Evolutionary conservation across 1,140 invertebrate genomes (phyloP).

Genomic region (Lerema accius): DNA sequence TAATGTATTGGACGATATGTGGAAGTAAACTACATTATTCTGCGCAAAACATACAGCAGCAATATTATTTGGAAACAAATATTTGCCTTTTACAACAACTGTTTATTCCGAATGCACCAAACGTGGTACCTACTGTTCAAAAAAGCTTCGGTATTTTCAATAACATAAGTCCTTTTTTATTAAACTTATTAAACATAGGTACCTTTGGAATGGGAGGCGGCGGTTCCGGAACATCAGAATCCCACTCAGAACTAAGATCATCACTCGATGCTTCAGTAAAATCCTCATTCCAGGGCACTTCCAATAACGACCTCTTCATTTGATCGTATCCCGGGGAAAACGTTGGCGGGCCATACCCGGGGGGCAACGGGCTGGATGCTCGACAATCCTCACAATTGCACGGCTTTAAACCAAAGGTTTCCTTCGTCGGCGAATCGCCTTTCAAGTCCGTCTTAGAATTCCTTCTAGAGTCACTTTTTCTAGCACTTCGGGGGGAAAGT

Average conservation of each 20-base stretch:
- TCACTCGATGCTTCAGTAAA: constrained; percentile 93
- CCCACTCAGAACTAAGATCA: constrained; percentile 95
- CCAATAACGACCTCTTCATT: constrained; percentile 89
- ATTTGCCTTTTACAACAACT: no score
- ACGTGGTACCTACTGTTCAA: no score
- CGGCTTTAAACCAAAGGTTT: constrained; percentile 68
- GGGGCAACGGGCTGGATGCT: constrained; percentile 70
- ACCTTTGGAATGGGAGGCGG: constrained; percentile 70
- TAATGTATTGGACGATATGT: no score
- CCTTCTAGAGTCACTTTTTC: constrained; percentile 62
- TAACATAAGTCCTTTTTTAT: no score
- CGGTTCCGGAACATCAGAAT: constrained; percentile 88
- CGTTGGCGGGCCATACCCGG: constrained; percentile 72
- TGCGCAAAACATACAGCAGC: no score
- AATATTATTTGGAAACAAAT: no score
- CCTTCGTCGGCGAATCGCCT: constrained; percentile 52
- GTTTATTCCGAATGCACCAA: no score
- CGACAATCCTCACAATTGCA: constrained; percentile 77
- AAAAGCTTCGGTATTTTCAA: no score
- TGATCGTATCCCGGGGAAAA: constrained; percentile 89
- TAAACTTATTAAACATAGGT: no score
- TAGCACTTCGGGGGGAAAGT: constrained; percentile 70
- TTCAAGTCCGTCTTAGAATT: constrained; percentile 61
- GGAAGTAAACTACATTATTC: no score
- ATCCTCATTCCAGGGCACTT: constrained; percentile 88